Conservation (phyloP, 2,888 invertebrate species). For the Plagiodera versicolora region DNA sequence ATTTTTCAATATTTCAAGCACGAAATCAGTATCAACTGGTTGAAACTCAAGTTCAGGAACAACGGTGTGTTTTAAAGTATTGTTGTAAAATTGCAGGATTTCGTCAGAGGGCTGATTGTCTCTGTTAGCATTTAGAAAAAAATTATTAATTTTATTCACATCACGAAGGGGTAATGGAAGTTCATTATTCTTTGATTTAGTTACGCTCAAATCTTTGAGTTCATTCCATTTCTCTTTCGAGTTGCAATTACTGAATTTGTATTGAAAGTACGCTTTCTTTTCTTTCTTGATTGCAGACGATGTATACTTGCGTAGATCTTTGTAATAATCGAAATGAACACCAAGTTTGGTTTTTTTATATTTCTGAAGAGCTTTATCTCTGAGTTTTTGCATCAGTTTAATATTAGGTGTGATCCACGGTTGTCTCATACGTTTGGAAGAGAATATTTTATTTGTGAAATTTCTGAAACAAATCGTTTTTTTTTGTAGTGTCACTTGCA, state of each 20-base stretch:
- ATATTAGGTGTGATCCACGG: background rate
- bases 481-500: background rate
- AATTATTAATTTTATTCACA: background rate
- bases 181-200: background rate
- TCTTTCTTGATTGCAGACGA: background rate
- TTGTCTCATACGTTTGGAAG: background rate
- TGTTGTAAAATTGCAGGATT: background rate
- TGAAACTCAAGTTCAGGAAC: background rate
- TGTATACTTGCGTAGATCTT: background rate
- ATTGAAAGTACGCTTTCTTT: background rate
- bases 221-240: background rate
- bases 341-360: too few relatives aligned
- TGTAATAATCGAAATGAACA: background rate
- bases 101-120: background rate
- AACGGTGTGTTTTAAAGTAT: background rate
- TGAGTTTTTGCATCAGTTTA: background rate
- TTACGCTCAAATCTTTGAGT: background rate
- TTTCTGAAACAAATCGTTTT: background rate
- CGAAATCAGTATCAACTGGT: background rate
- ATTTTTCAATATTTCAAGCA: slow-evolving; percentile 1
- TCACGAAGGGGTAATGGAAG: slow-evolving; percentile 3
- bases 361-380: too few relatives aligned
- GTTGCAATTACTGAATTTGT: background rate
- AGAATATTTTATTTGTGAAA: background rate
- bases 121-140: background rate